Evolutionary conservation across 2,113 vertebrate species (phyloP).

Genomic region (Pao palembangensis): DNA sequence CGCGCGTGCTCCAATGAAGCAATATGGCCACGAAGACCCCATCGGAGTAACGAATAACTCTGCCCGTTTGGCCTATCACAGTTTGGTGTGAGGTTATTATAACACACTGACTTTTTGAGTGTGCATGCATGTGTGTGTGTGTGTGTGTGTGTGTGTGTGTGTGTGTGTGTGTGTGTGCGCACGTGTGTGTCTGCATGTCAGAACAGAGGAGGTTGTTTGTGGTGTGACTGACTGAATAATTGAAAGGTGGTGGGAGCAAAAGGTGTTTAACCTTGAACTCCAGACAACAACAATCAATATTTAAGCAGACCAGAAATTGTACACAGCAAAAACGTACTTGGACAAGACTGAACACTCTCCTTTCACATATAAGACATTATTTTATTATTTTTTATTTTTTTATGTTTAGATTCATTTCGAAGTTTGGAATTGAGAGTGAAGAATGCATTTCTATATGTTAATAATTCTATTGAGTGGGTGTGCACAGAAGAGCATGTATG

Average conservation of each 20-base stretch:
- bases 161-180: conserved; percentile 30
- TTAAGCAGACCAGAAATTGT: conserved; percentile 61
- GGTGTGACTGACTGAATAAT: conserved; percentile 71
- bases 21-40: conserved; percentile 6
- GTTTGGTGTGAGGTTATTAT: too few relatives aligned
- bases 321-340: conserved; percentile 16
- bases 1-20: conserved; percentile 7
- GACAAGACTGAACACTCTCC: too few relatives aligned
- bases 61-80: too few relatives aligned
- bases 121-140: conserved; percentile 30
- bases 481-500: conserved; percentile 6
- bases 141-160: conserved; percentile 20
- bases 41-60: conserved; percentile 18
- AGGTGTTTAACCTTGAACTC: conserved; percentile 72
- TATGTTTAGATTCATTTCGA: not conserved
- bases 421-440: not conserved
- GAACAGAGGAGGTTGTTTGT: conserved; percentile 34
- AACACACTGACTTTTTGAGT: conserved; percentile 20
- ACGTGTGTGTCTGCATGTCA: conserved; percentile 36
- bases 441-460: not conserved
- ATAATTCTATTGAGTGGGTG: conserved; percentile 8
- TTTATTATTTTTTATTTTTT: too few relatives aligned
- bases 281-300: conserved; percentile 74
- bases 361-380: too few relatives aligned
- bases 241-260: conserved; percentile 57